phyloP scores from a whole-genome alignment of 92 coral and sea anemone species.

The Parazoanthus darwini region DNA sequence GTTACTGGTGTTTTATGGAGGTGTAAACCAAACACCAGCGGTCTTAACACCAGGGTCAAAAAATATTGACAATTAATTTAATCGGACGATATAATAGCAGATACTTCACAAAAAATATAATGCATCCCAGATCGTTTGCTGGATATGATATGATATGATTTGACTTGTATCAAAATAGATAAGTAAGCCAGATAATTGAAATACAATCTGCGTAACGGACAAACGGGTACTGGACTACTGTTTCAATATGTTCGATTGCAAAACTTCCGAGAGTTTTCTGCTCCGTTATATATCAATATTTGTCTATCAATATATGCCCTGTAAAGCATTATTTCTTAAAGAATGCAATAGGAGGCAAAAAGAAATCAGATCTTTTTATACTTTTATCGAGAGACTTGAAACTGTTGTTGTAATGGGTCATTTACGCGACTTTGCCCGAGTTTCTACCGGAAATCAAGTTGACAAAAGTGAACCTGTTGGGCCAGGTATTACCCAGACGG shows the following conservation, averaged over 20 bases:
- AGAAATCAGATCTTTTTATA: neutral
- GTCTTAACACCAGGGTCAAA: conserved; percentile 1
- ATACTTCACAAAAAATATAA: neutral
- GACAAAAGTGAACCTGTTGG: conserved; percentile 18
- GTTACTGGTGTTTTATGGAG: conserved; percentile 1
- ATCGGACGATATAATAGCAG: neutral
- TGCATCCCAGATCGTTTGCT: neutral
- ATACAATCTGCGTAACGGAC: neutral
- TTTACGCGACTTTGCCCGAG: neutral
- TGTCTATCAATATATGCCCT: neutral
- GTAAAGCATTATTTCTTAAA: neutral
- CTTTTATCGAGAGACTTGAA: neutral
- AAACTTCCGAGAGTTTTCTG: neutral
- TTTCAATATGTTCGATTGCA: neutral
- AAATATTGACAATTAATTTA: neutral
- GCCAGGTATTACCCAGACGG: neutral
- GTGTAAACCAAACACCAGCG: conserved; percentile 1
- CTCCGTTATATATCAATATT: neutral
- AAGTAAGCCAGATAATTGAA: neutral
- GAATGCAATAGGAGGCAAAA: neutral
- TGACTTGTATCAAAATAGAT: too few relatives aligned
- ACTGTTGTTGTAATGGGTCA: conserved; percentile 37
- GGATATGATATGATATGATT: neutral
- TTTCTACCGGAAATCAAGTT: conserved; percentile 22
- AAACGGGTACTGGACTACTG: neutral